Evolutionary conservation across 2,113 vertebrate genomes (phyloP).

Genomic region (Corydoras sp.): DNA sequence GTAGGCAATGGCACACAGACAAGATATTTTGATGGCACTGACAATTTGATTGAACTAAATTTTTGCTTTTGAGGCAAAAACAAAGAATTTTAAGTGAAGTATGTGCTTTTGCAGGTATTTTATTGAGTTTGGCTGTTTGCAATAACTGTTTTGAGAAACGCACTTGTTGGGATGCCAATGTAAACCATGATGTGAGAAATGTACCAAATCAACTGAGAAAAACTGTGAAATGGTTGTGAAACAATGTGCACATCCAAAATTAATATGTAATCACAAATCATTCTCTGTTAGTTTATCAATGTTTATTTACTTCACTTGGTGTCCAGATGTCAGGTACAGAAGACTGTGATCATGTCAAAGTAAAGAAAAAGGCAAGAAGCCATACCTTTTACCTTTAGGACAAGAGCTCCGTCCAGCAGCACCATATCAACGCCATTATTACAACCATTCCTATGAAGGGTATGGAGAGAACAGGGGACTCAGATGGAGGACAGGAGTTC

Average conservation of each 20-base stretch:
- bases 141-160: no score
- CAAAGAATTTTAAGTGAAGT: no score
- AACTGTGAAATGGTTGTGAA: slow-evolving; percentile 30
- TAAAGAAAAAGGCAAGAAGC: slow-evolving; percentile 60
- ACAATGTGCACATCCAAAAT: slow-evolving; percentile 42
- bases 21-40: no score
- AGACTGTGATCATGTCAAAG: slow-evolving; percentile 25
- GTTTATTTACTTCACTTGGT: not conserved
- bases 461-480: slow-evolving; percentile 73
- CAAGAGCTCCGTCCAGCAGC: slow-evolving; percentile 88
- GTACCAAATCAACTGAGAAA: no score
- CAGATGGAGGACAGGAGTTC: slow-evolving; percentile 69
- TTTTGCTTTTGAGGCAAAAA: no score
- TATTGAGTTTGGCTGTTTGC: no score
- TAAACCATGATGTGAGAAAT: no score
- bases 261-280: not conserved
- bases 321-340: slow-evolving; percentile 12
- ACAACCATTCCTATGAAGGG: slow-evolving; percentile 88
- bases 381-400: slow-evolving; percentile 82
- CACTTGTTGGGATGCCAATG: no score
- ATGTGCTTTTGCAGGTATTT: not conserved
- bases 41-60: no score
- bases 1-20: no score
- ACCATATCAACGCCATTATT: slow-evolving; percentile 90
- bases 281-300: not conserved